Evolutionary conservation across 1,140 invertebrate species (phyloP).

Genomic region (Sinella curviseta): DNA sequence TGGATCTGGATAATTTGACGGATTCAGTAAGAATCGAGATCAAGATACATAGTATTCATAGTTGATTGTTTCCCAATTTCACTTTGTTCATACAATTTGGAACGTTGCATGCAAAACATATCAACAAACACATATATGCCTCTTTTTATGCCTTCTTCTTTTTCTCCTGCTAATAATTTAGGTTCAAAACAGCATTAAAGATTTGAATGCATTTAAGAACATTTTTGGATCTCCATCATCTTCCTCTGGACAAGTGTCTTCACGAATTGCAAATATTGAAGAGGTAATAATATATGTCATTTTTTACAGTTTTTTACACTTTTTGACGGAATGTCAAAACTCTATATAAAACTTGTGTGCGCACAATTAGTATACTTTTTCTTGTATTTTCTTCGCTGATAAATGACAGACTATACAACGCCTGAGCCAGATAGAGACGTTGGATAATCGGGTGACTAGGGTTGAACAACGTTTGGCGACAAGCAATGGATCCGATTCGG

Average conservation of each 20-base stretch:
- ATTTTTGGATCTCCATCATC: conserved; percentile 41
- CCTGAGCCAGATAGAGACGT: conserved; percentile 29
- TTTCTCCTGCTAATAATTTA: conserved; percentile 17
- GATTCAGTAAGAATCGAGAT: conserved; percentile 42
- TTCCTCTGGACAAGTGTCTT: neutral
- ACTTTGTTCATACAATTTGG: neutral
- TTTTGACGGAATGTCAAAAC: too few species aligned
- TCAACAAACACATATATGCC: too few species aligned
- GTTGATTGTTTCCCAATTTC: neutral
- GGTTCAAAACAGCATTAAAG: conserved; percentile 41
- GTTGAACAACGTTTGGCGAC: conserved; percentile 37
- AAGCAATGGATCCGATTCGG: conserved; percentile 14
- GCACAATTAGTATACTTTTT: too few species aligned
- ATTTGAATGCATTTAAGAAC: conserved; percentile 36
- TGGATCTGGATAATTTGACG: conserved; percentile 36
- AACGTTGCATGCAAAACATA: neutral
- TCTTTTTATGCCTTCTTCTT: too few species aligned
- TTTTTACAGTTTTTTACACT: too few species aligned
- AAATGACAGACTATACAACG: conserved; percentile 39
- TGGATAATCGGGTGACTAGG: conserved; percentile 37
- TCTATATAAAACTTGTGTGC: too few species aligned
- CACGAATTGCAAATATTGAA: conserved; percentile 7
- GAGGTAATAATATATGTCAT: conserved; percentile 19
- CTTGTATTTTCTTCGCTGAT: too few species aligned
- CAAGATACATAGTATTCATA: neutral